Evolutionary conservation across 1,140 invertebrate species (phyloP).

Genomic region (Drosophila takahashii): DNA sequence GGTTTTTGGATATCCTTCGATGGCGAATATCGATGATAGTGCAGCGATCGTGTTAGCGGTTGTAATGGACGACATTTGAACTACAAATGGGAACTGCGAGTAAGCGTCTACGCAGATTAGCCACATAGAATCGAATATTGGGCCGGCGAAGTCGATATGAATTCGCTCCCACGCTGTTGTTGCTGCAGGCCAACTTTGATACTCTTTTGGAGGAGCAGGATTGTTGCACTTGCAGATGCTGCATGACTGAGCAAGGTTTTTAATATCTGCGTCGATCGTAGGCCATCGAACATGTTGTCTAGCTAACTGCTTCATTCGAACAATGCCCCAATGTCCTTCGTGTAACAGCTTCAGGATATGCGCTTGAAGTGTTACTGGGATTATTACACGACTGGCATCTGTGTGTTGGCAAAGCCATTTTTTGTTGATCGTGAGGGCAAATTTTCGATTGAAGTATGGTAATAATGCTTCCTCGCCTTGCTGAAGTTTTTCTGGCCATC

Average conservation of each 20-base stretch:
- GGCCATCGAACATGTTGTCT: slow-evolving; percentile 1
- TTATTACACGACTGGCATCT: neutral
- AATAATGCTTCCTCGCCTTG: neutral
- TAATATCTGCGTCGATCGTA: neutral
- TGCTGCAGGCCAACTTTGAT: slow-evolving; percentile 12
- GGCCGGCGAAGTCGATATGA: slow-evolving; percentile 21
- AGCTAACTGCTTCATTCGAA: neutral
- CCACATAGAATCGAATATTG: slow-evolving; percentile 8
- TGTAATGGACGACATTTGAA: too few species aligned
- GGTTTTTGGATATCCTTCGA: slow-evolving; percentile 52
- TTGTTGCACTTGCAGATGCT: slow-evolving; percentile 9
- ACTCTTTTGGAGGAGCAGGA: slow-evolving; percentile 12
- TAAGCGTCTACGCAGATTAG: too few species aligned
- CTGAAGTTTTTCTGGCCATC: neutral
- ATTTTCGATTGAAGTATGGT: neutral
- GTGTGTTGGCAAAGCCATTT: neutral
- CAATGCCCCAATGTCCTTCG: neutral
- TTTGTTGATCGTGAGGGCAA: neutral
- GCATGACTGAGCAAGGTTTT: slow-evolving; percentile 3
- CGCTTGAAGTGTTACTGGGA: neutral
- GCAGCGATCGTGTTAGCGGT: neutral
- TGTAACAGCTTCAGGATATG: neutral
- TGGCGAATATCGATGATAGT: slow-evolving; percentile 35
- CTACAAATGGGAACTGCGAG: too few species aligned
- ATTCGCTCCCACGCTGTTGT: slow-evolving; percentile 21